These are phyloP conservation scores for Odontocerum albicorne DNA, from an alignment of 2,888 invertebrate species.

Conservation along the genomic window DNA sequence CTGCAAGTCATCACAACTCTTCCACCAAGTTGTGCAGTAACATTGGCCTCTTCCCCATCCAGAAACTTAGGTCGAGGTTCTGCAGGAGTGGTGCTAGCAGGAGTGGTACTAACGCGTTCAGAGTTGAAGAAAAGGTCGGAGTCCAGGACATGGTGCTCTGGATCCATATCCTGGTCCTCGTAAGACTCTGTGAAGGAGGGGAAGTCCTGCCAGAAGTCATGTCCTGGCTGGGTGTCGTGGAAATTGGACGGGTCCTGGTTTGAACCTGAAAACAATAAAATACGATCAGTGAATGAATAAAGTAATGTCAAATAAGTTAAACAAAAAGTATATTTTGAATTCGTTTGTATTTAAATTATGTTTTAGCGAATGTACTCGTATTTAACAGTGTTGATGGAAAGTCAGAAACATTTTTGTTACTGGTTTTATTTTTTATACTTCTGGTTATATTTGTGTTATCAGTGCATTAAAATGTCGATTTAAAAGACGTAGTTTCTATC, in stretches of 20 bases:
- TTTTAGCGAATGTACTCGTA: too few species aligned
- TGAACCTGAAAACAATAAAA: constrained; percentile 6
- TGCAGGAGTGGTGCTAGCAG: constrained; percentile 20
- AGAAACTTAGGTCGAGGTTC: constrained; percentile 28
- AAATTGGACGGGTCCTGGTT: constrained; percentile 13
- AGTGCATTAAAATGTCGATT: too few species aligned
- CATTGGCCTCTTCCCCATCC: constrained; percentile 45
- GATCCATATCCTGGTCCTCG: constrained; percentile 19
- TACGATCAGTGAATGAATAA: too few species aligned
- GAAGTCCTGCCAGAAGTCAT: constrained; percentile 32
- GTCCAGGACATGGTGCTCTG: constrained; percentile 16
- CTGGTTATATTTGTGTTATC: too few species aligned
- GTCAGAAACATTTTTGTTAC: too few species aligned
- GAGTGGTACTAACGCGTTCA: constrained; percentile 1
- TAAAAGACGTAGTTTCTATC: too few species aligned
- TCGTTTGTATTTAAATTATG: too few species aligned
- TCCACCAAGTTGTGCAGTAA: constrained; percentile 48
- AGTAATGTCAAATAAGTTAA: too few species aligned
- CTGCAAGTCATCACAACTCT: constrained; percentile 48
- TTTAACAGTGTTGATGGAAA: too few species aligned
- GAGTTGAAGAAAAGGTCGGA: constrained; percentile 5
- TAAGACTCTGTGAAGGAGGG: constrained; percentile 33
- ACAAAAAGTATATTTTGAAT: too few species aligned
- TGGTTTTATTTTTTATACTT: too few species aligned
- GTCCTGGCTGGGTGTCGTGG: constrained; percentile 12